Evolutionary conservation across 2,113 vertebrate species (phyloP).

Genomic region (Laterallus jamaicensis): DNA sequence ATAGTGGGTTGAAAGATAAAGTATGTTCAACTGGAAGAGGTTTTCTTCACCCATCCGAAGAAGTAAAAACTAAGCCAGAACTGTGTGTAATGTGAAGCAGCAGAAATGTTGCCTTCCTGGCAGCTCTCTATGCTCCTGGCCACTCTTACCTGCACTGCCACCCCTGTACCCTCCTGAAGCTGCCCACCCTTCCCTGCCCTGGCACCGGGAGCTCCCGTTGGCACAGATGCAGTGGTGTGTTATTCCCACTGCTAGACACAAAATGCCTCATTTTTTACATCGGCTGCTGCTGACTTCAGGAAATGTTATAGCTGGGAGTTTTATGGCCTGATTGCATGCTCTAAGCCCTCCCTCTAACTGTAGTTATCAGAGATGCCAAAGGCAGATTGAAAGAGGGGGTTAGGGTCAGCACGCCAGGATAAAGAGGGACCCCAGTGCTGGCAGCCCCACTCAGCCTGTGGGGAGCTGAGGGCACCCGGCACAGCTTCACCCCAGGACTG

Average conservation of each 20-base stretch:
- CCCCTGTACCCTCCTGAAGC: not conserved
- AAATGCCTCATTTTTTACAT: not conserved
- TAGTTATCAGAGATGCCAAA: not conserved
- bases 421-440: not conserved
- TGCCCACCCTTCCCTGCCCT: accelerated
- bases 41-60: not conserved
- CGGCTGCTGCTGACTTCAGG: not conserved
- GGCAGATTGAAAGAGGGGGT: not conserved
- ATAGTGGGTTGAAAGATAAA: not conserved
- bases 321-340: not conserved
- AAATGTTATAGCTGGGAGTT: not conserved
- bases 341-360: not conserved
- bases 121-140: not conserved
- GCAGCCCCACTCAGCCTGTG: not conserved
- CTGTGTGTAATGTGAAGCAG: not conserved
- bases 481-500: accelerated
- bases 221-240: accelerated
- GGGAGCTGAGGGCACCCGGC: too few species aligned
- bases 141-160: not conserved
- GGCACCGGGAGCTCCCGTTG: accelerated
- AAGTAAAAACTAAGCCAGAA: not conserved
- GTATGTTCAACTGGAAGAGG: not conserved
- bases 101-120: not conserved
- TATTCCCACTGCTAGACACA: not conserved
- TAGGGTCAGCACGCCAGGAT: not conserved